phyloP scores from a whole-genome alignment of 2,888 invertebrate genomes.

The Coremacera marginata region DNA sequence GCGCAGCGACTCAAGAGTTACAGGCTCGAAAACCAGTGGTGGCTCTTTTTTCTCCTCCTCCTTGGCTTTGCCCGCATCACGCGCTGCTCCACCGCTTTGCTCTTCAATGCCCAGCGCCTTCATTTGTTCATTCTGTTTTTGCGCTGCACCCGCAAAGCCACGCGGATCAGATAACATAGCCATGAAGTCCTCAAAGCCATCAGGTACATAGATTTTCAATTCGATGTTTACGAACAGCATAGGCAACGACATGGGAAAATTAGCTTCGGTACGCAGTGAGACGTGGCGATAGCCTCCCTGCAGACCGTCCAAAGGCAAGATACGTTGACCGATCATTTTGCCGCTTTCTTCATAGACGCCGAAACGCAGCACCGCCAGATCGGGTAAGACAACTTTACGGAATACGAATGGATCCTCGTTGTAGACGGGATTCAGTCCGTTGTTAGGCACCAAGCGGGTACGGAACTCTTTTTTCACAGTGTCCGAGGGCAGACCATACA shows the following conservation, averaged over 20 bases:
- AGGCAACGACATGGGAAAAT: constrained; percentile 98
- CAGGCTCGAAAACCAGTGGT: constrained; percentile 86
- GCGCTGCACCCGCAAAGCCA: constrained; percentile 88
- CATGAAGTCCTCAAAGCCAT: constrained; percentile 99
- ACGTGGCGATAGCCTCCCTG: constrained; percentile 99
- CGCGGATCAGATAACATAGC: constrained; percentile 96
- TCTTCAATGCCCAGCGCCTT: constrained; percentile 95
- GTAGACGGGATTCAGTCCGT: constrained; percentile 98
- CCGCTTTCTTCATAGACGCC: constrained; percentile 99
- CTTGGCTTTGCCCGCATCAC: constrained; percentile 77
- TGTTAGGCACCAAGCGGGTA: constrained; percentile 95
- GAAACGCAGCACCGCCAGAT: constrained; percentile 95
- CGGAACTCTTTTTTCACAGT: constrained; percentile 98
- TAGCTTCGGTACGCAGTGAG: constrained; percentile 96
- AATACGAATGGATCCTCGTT: constrained; percentile 99
- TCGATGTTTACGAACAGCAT: constrained; percentile 99
- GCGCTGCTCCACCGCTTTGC: constrained; percentile 74
- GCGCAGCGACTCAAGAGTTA: constrained; percentile 87
- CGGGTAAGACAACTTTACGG: constrained; percentile 98
- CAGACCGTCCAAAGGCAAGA: constrained; percentile 96
- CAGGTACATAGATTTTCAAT: constrained; percentile 99
- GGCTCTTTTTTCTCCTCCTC: constrained; percentile 83
- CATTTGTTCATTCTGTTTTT: constrained; percentile 91
- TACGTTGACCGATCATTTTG: constrained; percentile 95
- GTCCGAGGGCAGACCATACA: constrained; percentile 96